Conservation (phyloP, 2,888 invertebrate species). For the Eupithecia vulgata region DNA sequence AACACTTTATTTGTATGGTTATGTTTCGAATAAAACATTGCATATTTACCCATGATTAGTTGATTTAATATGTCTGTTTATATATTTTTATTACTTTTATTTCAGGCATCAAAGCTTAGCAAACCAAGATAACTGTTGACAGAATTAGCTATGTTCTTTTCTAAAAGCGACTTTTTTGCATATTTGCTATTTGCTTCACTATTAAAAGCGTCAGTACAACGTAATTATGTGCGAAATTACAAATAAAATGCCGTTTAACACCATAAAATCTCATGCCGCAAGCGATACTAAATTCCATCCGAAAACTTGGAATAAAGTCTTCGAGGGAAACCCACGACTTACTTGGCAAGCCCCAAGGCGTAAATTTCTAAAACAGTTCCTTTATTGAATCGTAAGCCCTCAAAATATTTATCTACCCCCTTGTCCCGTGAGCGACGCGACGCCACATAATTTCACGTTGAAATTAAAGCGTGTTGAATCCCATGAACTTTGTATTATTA, state of each 20-base stretch:
- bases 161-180: neutral
- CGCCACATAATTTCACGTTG: conserved; percentile 61
- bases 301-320: conserved; percentile 10
- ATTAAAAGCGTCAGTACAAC: neutral
- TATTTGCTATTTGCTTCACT: neutral
- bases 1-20: neutral
- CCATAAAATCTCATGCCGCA: neutral
- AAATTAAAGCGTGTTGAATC: conserved; percentile 61
- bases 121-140: neutral
- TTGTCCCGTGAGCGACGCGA: conserved; percentile 43
- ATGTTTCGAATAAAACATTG: no score
- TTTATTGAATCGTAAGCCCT: conserved; percentile 59
- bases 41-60: no score
- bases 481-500: conserved; percentile 64
- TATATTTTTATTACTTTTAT: no score
- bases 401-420: conserved; percentile 58
- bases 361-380: conserved; percentile 58
- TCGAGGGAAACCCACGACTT: neutral
- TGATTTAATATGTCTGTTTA: no score
- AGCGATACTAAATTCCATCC: neutral
- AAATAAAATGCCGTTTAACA: neutral
- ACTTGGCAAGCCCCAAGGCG: conserved; percentile 47
- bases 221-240: neutral
- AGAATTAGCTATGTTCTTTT: neutral
- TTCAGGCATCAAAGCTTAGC: no score